Evolutionary conservation across 2,797 vertebrate genomes (phyloP).

Genomic region (Protosalanx chinensis): DNA sequence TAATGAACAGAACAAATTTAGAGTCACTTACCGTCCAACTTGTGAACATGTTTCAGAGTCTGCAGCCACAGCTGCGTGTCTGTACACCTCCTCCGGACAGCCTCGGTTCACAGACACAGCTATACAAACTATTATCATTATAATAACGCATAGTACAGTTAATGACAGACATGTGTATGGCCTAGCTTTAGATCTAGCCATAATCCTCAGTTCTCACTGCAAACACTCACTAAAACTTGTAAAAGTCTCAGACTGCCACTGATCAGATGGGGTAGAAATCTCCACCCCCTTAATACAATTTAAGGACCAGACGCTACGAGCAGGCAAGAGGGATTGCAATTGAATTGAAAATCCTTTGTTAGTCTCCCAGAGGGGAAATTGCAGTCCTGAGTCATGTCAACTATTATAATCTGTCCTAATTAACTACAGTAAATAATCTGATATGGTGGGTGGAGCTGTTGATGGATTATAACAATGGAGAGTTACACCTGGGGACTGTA

Average conservation of each 20-base stretch:
- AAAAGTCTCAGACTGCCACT: neutral
- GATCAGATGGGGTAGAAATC: too few species aligned
- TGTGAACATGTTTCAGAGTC: constrained; percentile 68
- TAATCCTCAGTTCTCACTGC: constrained; percentile 11
- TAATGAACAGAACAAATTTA: neutral
- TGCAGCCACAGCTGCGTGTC: constrained; percentile 66
- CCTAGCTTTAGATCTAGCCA: constrained; percentile 52
- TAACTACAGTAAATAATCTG: too few species aligned
- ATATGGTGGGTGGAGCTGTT: too few species aligned
- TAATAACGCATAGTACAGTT: constrained; percentile 35
- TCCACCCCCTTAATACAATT: too few species aligned
- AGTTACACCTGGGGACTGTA: too few species aligned
- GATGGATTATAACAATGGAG: too few species aligned
- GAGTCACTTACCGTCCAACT: constrained; percentile 66
- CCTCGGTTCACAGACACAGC: constrained; percentile 19
- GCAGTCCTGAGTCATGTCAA: too few species aligned
- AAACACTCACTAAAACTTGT: neutral
- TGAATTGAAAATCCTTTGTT: too few species aligned
- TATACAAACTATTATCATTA: constrained; percentile 32
- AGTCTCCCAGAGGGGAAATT: too few species aligned
- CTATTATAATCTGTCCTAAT: too few species aligned
- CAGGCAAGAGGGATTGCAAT: too few species aligned
- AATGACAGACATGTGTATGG: constrained; percentile 47
- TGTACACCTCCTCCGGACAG: constrained; percentile 49
- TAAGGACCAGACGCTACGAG: too few species aligned